A percentile compares a stretch with the other conserved stretches of the same genome.
Conservation (phyloP, 2,797 vertebrate species). For the Pogoniulus pusillus region DNA sequence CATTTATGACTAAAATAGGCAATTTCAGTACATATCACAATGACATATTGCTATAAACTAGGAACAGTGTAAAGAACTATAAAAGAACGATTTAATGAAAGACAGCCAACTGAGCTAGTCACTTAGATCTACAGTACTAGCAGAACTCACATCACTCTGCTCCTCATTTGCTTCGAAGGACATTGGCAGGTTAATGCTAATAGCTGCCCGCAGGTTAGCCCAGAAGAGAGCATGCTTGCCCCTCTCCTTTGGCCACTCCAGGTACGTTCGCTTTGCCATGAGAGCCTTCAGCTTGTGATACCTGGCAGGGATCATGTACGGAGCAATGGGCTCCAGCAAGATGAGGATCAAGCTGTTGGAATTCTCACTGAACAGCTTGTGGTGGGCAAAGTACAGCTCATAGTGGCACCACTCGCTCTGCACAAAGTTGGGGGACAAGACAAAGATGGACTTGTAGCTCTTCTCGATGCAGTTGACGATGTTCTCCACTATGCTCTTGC, state of each 20-base stretch:
- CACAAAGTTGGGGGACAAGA: constrained; percentile 89
- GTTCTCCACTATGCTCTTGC: constrained; percentile 88
- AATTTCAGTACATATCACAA: neutral
- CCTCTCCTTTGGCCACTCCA: constrained; percentile 87
- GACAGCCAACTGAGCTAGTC: neutral
- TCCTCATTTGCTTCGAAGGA: neutral
- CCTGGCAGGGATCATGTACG: constrained; percentile 84
- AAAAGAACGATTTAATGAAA: neutral
- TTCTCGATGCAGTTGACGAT: constrained; percentile 89
- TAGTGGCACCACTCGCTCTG: constrained; percentile 96
- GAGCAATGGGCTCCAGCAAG: constrained; percentile 85
- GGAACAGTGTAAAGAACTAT: neutral
- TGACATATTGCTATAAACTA: neutral
- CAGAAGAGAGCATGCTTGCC: neutral
- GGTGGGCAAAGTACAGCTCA: constrained; percentile 91
- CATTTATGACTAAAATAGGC: neutral
- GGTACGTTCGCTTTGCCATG: constrained; percentile 84
- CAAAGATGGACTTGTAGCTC: constrained; percentile 87
- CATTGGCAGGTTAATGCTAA: neutral
- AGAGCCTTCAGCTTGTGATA: constrained; percentile 83
- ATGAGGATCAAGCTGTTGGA: constrained; percentile 85
- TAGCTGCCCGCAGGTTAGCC: constrained; percentile 39
- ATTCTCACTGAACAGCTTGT: constrained; percentile 80
- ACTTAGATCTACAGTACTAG: neutral
- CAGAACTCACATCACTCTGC: neutral